phyloP scores from a whole-genome alignment of 2,888 invertebrate genomes.

The Schizaphis graminum region DNA sequence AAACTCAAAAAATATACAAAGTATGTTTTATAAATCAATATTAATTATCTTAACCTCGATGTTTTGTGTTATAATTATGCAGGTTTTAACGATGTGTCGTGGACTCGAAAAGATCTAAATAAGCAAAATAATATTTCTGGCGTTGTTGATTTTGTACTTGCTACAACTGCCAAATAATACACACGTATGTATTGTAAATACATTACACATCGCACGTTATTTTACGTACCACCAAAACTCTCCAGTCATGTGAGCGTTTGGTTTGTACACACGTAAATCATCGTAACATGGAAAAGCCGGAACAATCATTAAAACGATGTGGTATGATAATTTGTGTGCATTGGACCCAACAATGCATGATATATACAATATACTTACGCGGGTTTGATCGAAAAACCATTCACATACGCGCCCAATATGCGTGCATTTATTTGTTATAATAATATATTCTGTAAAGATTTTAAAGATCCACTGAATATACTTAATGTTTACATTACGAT shows the following conservation, averaged over 20 bases:
- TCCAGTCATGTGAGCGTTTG: background rate
- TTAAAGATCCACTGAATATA: background rate
- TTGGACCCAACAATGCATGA: background rate
- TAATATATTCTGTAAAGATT: background rate
- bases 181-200: background rate
- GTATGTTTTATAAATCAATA: background rate
- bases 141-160: background rate
- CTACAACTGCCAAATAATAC: background rate
- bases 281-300: background rate
- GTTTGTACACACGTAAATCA: background rate
- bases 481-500: background rate
- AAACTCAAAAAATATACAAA: background rate
- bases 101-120: background rate
- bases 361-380: background rate
- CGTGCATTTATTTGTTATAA: background rate
- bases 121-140: background rate
- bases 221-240: background rate
- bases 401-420: background rate
- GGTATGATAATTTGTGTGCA: background rate
- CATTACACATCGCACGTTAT: background rate
- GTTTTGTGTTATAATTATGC: background rate
- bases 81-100: background rate
- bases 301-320: constrained; percentile 2
- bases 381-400: background rate
- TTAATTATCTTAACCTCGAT: background rate